A percentile compares a stretch with the other conserved stretches of the same genome.
Evolutionary conservation across 1,140 invertebrate species (phyloP).

Genomic region (Pachypsylla venusta): DNA sequence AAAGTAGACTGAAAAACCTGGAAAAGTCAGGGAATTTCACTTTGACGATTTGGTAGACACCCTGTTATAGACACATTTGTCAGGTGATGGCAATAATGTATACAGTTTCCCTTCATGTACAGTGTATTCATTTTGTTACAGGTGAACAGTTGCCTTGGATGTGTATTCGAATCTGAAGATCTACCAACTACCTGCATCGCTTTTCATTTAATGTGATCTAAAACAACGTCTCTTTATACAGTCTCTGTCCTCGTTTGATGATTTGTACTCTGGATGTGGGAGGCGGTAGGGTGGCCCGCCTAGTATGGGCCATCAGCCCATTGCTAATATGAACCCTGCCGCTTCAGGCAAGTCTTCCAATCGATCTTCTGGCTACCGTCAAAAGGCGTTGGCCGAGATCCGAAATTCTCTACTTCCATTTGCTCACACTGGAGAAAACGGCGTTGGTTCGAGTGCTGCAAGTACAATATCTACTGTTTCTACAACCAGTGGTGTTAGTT

Average conservation of each 20-base stretch:
- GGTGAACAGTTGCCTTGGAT: neutral
- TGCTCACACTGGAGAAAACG: slow-evolving; percentile 47
- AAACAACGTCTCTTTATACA: neutral
- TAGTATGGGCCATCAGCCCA: slow-evolving; percentile 45
- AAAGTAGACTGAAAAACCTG: too few relatives aligned
- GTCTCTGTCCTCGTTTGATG: slow-evolving; percentile 25
- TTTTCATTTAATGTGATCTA: slow-evolving; percentile 1
- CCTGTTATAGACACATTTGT: neutral
- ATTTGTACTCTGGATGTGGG: slow-evolving; percentile 34
- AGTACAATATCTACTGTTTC: slow-evolving; percentile 54
- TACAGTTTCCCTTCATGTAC: neutral
- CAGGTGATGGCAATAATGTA: neutral
- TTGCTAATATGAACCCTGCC: slow-evolving; percentile 44
- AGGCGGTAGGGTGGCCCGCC: slow-evolving; percentile 32
- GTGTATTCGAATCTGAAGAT: slow-evolving; percentile 28
- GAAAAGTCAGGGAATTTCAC: too few relatives aligned
- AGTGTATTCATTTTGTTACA: neutral
- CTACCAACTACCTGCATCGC: slow-evolving; percentile 22
- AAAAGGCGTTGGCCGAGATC: slow-evolving; percentile 74
- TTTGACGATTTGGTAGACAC: too few relatives aligned
- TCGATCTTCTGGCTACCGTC: slow-evolving; percentile 66
- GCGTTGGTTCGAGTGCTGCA: slow-evolving; percentile 51
- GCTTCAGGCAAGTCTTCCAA: slow-evolving; percentile 46
- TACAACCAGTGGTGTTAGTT: slow-evolving; percentile 47
- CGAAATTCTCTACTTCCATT: slow-evolving; percentile 70